Conservation (phyloP, 2,113 vertebrate genomes). For the Cololabis saira region DNA sequence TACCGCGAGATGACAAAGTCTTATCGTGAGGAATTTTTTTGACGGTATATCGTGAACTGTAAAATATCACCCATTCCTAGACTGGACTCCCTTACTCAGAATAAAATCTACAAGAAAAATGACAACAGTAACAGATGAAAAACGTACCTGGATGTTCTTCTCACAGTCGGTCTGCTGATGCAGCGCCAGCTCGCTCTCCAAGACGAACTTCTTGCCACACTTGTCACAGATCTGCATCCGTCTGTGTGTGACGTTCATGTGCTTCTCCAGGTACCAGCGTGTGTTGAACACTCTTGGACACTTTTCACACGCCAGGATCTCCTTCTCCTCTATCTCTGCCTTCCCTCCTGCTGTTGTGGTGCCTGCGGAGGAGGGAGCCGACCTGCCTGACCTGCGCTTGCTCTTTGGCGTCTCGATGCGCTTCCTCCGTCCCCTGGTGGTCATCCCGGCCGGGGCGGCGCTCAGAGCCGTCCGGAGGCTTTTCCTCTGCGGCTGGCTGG, state of each 20-base stretch:
- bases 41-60: too few relatives aligned
- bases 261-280: constrained; percentile 99
- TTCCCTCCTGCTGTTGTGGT: constrained; percentile 72
- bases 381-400: constrained; percentile 84
- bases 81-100: too few relatives aligned
- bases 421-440: constrained; percentile 89
- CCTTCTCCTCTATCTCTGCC: constrained; percentile 88
- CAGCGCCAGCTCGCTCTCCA: constrained; percentile 98
- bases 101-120: too few relatives aligned
- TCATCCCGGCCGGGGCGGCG: constrained; percentile 80
- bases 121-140: background rate
- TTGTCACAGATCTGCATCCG: constrained; percentile 99
- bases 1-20: too few relatives aligned
- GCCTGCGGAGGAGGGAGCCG: constrained; percentile 45
- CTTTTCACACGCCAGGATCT: constrained; percentile 97
- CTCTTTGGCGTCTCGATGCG: constrained; percentile 84
- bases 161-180: constrained; percentile 99
- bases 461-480: constrained; percentile 78
- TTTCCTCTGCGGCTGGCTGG: constrained; percentile 77
- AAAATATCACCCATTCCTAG: too few relatives aligned
- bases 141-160: constrained; percentile 97
- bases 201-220: constrained; percentile 98
- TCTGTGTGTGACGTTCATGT: constrained; percentile 98
- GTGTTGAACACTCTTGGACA: constrained; percentile 98
- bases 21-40: too few relatives aligned